A percentile compares a stretch with the other conserved stretches of the same genome.
Evolutionary conservation across 2,113 vertebrate species (phyloP).

Genomic region (Gymnarchus niloticus): DNA sequence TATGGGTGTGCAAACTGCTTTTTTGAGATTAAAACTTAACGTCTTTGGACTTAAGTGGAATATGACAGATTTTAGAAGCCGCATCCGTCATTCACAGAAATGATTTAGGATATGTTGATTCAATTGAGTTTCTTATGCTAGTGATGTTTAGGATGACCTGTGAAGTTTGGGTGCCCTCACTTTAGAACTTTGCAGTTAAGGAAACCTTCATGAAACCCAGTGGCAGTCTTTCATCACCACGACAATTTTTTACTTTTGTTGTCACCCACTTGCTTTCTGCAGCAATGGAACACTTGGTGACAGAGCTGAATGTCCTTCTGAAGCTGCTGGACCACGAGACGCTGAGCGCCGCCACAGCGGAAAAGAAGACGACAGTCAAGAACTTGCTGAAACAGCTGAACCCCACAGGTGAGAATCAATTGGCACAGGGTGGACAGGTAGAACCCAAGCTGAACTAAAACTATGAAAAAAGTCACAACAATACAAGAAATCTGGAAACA

Average conservation of each 20-base stretch:
- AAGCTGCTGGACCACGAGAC: constrained; percentile 88
- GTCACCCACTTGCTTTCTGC: constrained; percentile 29
- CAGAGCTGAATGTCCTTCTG: constrained; percentile 78
- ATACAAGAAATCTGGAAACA: not conserved
- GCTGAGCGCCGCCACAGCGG: constrained; percentile 78
- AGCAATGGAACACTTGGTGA: constrained; percentile 86
- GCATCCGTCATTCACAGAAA: not conserved
- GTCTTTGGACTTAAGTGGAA: not conserved
- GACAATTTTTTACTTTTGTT: not conserved
- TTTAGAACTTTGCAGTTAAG: not conserved
- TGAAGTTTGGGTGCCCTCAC: not conserved
- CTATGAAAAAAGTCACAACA: not conserved
- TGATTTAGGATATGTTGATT: constrained; percentile 12
- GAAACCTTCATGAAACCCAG: not conserved
- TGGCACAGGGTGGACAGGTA: not conserved
- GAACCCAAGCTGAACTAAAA: not conserved
- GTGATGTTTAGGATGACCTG: not conserved
- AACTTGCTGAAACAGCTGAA: constrained; percentile 82
- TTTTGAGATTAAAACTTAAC: not conserved
- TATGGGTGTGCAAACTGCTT: not conserved
- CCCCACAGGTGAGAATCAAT: constrained; percentile 67
- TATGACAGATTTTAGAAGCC: not conserved
- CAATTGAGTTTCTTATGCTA: not conserved
- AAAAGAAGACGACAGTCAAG: constrained; percentile 84
- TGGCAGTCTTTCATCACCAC: not conserved